Percentiles rank a stretch among this genome's conserved stretches.
These are phyloP conservation scores for Ornithoptera priamus DNA, from an alignment of 2,888 invertebrate genomes.

Conservation along the genomic window DNA sequence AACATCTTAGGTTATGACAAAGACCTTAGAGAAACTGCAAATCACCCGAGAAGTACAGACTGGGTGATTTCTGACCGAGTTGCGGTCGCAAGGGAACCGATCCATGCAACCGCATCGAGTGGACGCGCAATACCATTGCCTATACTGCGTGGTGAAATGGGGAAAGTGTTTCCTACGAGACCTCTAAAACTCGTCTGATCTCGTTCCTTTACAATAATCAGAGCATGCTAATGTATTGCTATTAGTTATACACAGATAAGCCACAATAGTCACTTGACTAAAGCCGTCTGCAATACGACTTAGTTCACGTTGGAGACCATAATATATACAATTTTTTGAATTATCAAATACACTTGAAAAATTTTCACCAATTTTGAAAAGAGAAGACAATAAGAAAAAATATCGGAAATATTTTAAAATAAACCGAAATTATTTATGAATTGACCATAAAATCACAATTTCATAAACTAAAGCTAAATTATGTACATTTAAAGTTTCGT, in stretches of 20 bases:
- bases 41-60: constrained; percentile 29
- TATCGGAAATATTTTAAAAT: too few species aligned
- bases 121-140: constrained; percentile 45
- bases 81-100: constrained; percentile 65
- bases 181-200: constrained; percentile 2
- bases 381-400: not conserved
- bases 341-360: too few species aligned
- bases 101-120: constrained; percentile 58
- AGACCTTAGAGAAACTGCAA: constrained; percentile 15
- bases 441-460: not conserved
- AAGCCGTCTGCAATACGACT: not conserved
- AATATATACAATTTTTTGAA: too few species aligned
- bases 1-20: not conserved
- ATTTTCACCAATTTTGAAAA: too few species aligned
- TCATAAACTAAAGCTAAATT: not conserved
- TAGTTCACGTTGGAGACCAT: not conserved
- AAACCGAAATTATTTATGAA: too few species aligned
- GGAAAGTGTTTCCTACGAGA: constrained; percentile 50
- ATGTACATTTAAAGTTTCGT: not conserved
- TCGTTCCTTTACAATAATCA: constrained; percentile 4
- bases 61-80: constrained; percentile 53
- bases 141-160: constrained; percentile 44
- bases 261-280: not conserved
- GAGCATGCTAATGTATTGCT: constrained; percentile 8
- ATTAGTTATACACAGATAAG: not conserved